Percentiles rank a stretch among this genome's conserved stretches.
These are phyloP conservation scores for Cisticola juncidis DNA, from an alignment of 2,113 vertebrate species.

Conservation along the genomic window DNA sequence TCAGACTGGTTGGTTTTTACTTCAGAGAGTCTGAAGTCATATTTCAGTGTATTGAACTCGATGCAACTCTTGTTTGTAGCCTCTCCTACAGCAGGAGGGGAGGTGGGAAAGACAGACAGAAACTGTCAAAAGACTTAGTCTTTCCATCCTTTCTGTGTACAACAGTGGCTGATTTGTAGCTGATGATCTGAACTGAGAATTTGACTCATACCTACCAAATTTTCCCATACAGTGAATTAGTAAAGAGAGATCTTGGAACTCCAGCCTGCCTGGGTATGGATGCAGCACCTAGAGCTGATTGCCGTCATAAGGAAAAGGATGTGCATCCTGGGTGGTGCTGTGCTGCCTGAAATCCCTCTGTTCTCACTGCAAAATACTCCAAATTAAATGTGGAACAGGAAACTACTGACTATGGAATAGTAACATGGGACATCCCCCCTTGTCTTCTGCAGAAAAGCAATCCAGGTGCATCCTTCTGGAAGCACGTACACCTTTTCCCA, in stretches of 20 bases:
- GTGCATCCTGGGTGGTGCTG: not conserved
- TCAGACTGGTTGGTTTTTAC: not conserved
- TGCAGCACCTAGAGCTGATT: not conserved
- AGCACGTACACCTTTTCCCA: not conserved
- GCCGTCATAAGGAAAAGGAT: not conserved
- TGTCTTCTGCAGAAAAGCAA: not conserved
- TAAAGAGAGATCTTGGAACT: not conserved
- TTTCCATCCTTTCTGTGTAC: not conserved
- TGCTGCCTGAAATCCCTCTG: not conserved
- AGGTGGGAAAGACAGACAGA: not conserved
- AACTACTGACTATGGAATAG: not conserved
- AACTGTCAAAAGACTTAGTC: not conserved
- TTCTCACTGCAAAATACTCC: not conserved
- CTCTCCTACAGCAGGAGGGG: not conserved
- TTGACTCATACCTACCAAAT: not conserved
- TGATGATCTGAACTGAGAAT: not conserved
- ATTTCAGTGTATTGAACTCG: not conserved
- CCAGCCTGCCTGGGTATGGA: not conserved
- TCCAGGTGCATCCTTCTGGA: not conserved
- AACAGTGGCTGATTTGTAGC: not conserved
- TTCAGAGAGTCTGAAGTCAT: not conserved
- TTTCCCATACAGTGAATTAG: not conserved
- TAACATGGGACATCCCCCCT: accelerated
- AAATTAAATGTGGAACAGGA: not conserved
- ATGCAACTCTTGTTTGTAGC: not conserved